These are phyloP conservation scores for Nerophis ophidion DNA, from an alignment of 2,113 vertebrate genomes.

Conservation along the genomic window DNA sequence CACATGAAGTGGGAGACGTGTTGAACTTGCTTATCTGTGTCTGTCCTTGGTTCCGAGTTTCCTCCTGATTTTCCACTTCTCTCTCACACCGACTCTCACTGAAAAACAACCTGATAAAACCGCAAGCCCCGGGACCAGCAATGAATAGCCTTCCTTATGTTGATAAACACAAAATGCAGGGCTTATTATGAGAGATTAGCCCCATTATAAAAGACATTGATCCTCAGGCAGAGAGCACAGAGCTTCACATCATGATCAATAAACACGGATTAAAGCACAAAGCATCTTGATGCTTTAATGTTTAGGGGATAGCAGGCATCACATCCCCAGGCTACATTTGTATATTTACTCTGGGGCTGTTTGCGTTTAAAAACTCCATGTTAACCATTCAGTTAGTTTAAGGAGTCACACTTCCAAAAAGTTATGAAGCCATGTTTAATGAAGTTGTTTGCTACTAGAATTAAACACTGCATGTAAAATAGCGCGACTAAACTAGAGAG, in stretches of 20 bases:
- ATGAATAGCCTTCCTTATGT: slow-evolving; percentile 37
- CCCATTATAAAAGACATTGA: slow-evolving; percentile 20
- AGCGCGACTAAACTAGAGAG: too few species aligned
- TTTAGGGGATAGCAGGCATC: slow-evolving; percentile 23
- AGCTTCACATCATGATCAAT: slow-evolving; percentile 49
- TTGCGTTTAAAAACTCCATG: slow-evolving; percentile 15
- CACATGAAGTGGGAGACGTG: slow-evolving; percentile 11
- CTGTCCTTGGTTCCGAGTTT: slow-evolving; percentile 15
- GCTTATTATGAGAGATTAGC: slow-evolving; percentile 56
- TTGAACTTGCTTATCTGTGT: slow-evolving; percentile 11
- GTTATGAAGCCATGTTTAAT: slow-evolving; percentile 6
- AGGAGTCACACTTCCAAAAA: slow-evolving; percentile 37
- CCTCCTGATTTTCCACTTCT: slow-evolving; percentile 17
- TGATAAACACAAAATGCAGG: slow-evolving; percentile 47
- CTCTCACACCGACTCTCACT: slow-evolving; percentile 16
- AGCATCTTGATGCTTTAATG: slow-evolving; percentile 33
- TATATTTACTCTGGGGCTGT: slow-evolving; percentile 20
- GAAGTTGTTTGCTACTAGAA: slow-evolving; percentile 32
- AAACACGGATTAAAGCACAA: slow-evolving; percentile 55
- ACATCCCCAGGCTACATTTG: slow-evolving; percentile 12
- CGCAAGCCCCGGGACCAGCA: slow-evolving; percentile 26
- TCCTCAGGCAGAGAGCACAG: slow-evolving; percentile 31
- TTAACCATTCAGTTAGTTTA: slow-evolving; percentile 25
- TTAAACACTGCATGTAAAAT: neutral
- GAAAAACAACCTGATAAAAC: slow-evolving; percentile 32